Percentiles rank a stretch among this genome's conserved stretches.
phyloP scores from a whole-genome alignment of 2,797 vertebrate species.

The Macrochelys suwanniensis region DNA sequence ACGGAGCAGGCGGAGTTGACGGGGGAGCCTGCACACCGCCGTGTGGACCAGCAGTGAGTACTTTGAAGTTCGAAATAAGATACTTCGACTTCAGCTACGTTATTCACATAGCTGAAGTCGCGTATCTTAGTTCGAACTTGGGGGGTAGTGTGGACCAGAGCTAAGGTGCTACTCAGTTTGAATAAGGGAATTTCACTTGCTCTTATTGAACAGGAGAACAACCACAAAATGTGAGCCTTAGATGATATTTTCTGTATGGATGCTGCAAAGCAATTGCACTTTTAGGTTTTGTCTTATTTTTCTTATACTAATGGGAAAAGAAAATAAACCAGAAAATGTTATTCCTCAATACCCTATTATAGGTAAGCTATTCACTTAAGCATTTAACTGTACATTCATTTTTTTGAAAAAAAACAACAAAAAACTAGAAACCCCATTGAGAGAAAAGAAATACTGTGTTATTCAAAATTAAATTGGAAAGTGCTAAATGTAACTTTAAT shows the following conservation, averaged over 20 bases:
- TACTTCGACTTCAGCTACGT: no score
- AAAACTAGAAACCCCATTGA: neutral
- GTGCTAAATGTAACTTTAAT: slow-evolving; percentile 30
- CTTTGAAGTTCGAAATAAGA: no score
- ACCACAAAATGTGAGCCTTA: neutral
- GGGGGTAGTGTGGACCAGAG: no score
- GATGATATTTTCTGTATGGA: neutral
- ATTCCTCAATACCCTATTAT: neutral
- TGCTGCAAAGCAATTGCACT: neutral
- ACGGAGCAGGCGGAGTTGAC: no score
- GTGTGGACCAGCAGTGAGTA: no score
- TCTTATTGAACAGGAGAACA: neutral
- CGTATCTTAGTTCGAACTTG: no score
- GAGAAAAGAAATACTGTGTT: neutral
- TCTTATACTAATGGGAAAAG: neutral
- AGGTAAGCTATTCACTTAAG: slow-evolving; percentile 21
- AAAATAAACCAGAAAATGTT: neutral
- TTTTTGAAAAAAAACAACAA: neutral
- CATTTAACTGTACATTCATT: neutral
- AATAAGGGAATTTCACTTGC: neutral
- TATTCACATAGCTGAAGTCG: no score
- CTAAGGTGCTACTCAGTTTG: neutral
- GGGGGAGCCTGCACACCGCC: no score
- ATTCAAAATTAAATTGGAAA: slow-evolving; percentile 57
- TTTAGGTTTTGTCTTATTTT: neutral